Percentiles rank a stretch among this genome's conserved stretches.
Conservation (phyloP, 1,140 invertebrate species). For the Gyrodactylus bullatarudis region DNA sequence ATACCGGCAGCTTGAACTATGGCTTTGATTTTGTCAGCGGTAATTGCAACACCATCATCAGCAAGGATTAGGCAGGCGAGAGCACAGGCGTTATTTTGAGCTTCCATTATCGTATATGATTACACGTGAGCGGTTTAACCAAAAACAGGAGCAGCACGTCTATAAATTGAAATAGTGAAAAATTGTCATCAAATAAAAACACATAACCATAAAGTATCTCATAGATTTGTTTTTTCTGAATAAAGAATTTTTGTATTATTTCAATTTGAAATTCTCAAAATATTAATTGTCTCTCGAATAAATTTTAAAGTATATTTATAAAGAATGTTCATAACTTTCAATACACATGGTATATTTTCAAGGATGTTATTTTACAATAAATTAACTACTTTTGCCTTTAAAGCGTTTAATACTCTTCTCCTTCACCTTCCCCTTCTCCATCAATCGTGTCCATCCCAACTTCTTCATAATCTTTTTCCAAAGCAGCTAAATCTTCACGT, state of each 20-base stretch:
- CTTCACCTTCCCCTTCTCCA: conserved; percentile 25
- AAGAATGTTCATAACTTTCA: no score
- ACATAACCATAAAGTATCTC: no score
- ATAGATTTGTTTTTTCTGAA: no score
- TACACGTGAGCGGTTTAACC: background rate
- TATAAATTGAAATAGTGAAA: background rate
- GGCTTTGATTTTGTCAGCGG: conserved; percentile 2
- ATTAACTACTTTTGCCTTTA: no score
- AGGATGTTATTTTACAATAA: no score
- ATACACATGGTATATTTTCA: no score
- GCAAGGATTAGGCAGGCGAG: background rate
- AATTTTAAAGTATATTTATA: no score
- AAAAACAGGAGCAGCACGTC: background rate
- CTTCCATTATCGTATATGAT: background rate
- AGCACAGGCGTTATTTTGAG: background rate
- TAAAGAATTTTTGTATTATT: no score
- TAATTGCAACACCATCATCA: background rate
- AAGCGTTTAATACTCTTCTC: conserved; percentile 22
- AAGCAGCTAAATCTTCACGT: conserved; percentile 11
- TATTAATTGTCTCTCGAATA: no score
- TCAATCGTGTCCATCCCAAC: conserved; percentile 20
- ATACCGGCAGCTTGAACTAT: background rate
- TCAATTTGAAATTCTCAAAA: no score
- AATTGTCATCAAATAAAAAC: background rate
- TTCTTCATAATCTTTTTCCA: conserved; percentile 11